These are phyloP conservation scores for Erpetoichthys calabaricus DNA, from an alignment of 2,797 vertebrate genomes.

Conservation along the genomic window DNA sequence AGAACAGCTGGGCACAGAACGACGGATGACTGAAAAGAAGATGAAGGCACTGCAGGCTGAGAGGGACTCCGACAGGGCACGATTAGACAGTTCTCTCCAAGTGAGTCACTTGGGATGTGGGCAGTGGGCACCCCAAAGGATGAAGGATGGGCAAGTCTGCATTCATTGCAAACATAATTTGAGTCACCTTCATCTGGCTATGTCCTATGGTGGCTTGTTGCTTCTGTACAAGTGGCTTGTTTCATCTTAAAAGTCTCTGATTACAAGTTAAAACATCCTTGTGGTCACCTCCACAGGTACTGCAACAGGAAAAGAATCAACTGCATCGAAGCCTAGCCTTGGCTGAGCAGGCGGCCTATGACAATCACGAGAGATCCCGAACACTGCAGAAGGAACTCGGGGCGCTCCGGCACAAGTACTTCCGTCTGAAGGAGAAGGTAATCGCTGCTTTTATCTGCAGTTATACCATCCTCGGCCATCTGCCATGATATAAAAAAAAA, in stretches of 20 bases:
- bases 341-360: slow-evolving; percentile 30
- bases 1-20: slow-evolving; percentile 38
- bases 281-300: slow-evolving; percentile 24
- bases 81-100: slow-evolving; percentile 35
- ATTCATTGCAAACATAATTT: not conserved
- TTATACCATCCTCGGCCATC: not conserved
- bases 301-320: slow-evolving; percentile 26
- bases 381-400: slow-evolving; percentile 26
- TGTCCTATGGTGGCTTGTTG: too few relatives aligned
- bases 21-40: slow-evolving; percentile 37
- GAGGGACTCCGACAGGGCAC: slow-evolving; percentile 29
- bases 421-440: slow-evolving; percentile 38
- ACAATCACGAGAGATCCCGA: slow-evolving; percentile 26
- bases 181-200: not conserved
- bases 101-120: slow-evolving; percentile 23
- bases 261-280: not conserved
- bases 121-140: too few relatives aligned
- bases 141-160: too few relatives aligned
- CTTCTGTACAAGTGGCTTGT: too few relatives aligned
- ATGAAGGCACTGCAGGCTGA: slow-evolving; percentile 37
- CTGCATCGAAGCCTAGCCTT: slow-evolving; percentile 30
- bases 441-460: not conserved
- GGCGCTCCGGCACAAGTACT: slow-evolving; percentile 28
- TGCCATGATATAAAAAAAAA: too few relatives aligned
- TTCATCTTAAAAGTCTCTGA: not conserved